Percentiles rank a stretch among this genome's conserved stretches.
Conservation (phyloP, 1,140 invertebrate genomes). For the Pachypeltis micranthus region DNA sequence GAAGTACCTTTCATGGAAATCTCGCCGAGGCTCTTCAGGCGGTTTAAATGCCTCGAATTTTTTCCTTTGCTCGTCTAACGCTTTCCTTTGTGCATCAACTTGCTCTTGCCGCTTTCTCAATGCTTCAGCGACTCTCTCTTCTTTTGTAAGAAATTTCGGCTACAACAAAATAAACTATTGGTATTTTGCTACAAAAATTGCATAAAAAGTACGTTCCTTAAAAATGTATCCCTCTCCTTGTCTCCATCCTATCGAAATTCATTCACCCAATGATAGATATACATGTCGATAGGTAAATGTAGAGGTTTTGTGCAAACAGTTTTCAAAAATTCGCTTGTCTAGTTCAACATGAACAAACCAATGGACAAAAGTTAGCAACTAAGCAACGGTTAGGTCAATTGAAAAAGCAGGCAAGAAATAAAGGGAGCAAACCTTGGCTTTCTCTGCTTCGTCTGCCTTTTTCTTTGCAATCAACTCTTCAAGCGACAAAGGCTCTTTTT, state of each 20-base stretch:
- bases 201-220: too few relatives aligned
- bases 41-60: constrained; percentile 43
- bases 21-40: constrained; percentile 24
- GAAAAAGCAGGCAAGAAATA: too few relatives aligned
- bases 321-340: not conserved
- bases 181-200: too few relatives aligned
- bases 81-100: constrained; percentile 53
- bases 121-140: constrained; percentile 82
- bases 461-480: constrained; percentile 94
- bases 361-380: too few relatives aligned
- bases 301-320: not conserved
- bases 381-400: too few relatives aligned
- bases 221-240: not conserved
- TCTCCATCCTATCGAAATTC: constrained; percentile 27
- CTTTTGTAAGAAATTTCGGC: constrained; percentile 94
- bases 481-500: constrained; percentile 84
- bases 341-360: too few relatives aligned
- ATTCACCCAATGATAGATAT: not conserved
- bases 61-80: constrained; percentile 58
- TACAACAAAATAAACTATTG: constrained; percentile 29
- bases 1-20: constrained; percentile 26
- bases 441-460: constrained; percentile 87
- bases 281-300: not conserved
- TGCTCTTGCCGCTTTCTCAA: constrained; percentile 78
- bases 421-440: constrained; percentile 75